Conservation (phyloP, 30 jellyfish, hydroid and myxozoan genomes). For the Aurelia aurita complex sp. Pacific region DNA sequence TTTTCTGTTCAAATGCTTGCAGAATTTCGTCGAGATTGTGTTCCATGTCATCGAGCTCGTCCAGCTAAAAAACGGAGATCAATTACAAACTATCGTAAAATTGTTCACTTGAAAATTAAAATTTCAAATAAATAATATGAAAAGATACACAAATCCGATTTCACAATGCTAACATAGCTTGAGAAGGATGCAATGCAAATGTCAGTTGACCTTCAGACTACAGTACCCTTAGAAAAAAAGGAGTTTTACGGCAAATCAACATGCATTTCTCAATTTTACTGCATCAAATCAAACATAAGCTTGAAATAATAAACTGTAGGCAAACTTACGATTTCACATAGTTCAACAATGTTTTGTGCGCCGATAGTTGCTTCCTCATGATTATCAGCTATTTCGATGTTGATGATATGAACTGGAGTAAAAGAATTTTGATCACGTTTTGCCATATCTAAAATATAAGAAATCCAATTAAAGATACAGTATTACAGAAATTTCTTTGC, state of each 20-base stretch:
- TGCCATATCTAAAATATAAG: constrained; percentile 63
- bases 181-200: too few species aligned
- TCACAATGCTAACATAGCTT: too few species aligned
- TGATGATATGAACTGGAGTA: constrained; percentile 93
- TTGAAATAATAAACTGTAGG: too few species aligned
- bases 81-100: neutral
- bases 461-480: too few species aligned
- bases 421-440: constrained; percentile 84
- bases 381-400: constrained; percentile 90
- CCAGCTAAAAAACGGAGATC: constrained; percentile 63
- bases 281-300: too few species aligned
- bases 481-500: too few species aligned
- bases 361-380: constrained; percentile 99
- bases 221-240: too few species aligned
- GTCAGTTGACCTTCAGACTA: too few species aligned
- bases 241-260: too few species aligned
- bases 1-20: constrained; percentile 74
- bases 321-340: constrained; percentile 87
- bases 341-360: constrained; percentile 85
- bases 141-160: too few species aligned
- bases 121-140: too few species aligned
- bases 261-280: too few species aligned
- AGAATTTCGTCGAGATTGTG: constrained; percentile 86
- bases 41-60: constrained; percentile 88
- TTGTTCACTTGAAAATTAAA: neutral